These are phyloP conservation scores for Turnix velox DNA, from an alignment of 2,113 vertebrate genomes.

Conservation along the genomic window DNA sequence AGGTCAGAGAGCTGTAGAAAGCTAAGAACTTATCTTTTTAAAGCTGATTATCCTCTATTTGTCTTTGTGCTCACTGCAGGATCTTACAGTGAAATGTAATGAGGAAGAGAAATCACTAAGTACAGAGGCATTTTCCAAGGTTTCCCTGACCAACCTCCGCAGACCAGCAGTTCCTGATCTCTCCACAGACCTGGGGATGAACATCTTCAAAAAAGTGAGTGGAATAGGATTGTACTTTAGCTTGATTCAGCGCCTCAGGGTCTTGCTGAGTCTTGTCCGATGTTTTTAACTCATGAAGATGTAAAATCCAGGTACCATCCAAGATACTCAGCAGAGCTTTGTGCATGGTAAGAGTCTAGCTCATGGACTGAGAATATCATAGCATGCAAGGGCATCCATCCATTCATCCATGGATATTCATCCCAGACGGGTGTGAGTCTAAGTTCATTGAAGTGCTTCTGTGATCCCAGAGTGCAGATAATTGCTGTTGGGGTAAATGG, in stretches of 20 bases:
- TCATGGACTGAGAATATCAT: background rate
- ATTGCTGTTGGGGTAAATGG: background rate
- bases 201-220: constrained; percentile 95
- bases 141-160: constrained; percentile 91
- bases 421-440: background rate
- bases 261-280: background rate
- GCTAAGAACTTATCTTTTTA: background rate
- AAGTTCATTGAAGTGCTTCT: background rate
- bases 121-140: constrained; percentile 90
- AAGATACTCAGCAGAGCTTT: background rate
- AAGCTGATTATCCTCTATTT: background rate
- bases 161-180: constrained; percentile 94
- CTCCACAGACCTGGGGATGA: constrained; percentile 93
- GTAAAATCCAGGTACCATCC: background rate
- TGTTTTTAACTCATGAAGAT: background rate
- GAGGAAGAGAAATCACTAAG: constrained; percentile 93
- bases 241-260: background rate
- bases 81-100: constrained; percentile 94
- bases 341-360: background rate
- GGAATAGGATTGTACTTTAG: background rate
- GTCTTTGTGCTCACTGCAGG: constrained; percentile 70
- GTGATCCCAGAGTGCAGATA: background rate
- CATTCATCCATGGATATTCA: background rate
- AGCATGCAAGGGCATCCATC: background rate
- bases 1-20: background rate